A percentile compares a stretch with the other conserved stretches of the same genome.
Conservation (phyloP, 2,888 invertebrate genomes). For the Ophion ellenae region DNA sequence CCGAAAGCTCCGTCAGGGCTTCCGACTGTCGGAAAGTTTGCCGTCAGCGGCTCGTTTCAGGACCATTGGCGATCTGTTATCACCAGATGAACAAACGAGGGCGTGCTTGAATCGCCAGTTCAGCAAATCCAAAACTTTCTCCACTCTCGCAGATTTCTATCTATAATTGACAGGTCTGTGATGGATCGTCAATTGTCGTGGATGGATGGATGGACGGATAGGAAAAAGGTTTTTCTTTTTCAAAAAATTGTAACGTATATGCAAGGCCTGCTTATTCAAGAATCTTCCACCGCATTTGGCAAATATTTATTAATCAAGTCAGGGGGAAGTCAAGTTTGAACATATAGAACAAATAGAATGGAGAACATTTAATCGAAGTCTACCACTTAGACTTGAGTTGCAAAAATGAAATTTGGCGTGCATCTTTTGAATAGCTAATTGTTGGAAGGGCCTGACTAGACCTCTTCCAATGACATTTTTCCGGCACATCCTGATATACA, state of each 20-base stretch:
- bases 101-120: slow-evolving; percentile 72
- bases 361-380: too few species aligned
- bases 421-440: not conserved
- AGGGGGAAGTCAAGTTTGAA: too few species aligned
- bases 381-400: too few species aligned
- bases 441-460: not conserved
- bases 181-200: too few species aligned
- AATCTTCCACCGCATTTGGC: not conserved
- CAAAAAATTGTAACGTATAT: not conserved
- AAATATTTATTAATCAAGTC: too few species aligned
- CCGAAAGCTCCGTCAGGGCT: not conserved
- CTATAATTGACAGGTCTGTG: slow-evolving; percentile 68
- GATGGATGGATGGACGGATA: not conserved
- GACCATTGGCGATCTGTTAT: slow-evolving; percentile 16
- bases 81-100: slow-evolving; percentile 29
- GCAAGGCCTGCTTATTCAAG: not conserved
- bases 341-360: too few species aligned
- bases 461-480: not conserved
- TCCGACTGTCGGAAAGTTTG: slow-evolving; percentile 50
- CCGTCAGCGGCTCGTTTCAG: slow-evolving; percentile 46
- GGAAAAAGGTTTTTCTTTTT: not conserved
- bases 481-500: not conserved
- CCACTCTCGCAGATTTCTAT: slow-evolving; percentile 55
- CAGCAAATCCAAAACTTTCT: slow-evolving; percentile 75
- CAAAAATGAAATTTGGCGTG: not conserved